Base-by-base conservation (phyloP, 2,888 invertebrate species). In the Tiliacea aurago region DNA sequence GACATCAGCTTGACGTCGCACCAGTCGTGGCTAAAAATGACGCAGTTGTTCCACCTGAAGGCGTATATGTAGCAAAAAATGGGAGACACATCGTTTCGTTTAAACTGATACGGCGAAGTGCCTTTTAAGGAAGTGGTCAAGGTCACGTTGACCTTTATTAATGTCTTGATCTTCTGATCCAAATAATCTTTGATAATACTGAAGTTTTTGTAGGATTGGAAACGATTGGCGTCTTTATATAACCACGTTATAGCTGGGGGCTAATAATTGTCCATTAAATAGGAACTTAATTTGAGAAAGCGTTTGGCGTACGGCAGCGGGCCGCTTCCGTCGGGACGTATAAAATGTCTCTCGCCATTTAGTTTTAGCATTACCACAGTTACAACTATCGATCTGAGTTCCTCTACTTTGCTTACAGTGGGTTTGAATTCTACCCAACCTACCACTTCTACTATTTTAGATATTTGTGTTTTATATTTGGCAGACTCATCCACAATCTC, bases 1-100 rank as follows among this genome's bases (percentile, higher is more conserved):
- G 95, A 95, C 94, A 86, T 75, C 85, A 80, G 90, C 79, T 81
- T 91, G 95, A 93, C 94, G 86, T 83, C 85, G 80, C 68, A 78
- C 77, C 73, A 77, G 82, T 86, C 80, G 81, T 86, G 86, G 90
- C 90, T 93, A 93, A 93, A 94, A 93, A 93, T 92, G 90, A 92
- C 90, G 88, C 86, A 87, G 86, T 86, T 86, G 86, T 84, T 87
- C 80, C 82, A 80, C 79, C 81, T 80, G 83, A 89, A 85, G 72
- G 89, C 84, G 79, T 81, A 81, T 78, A 68, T 80, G 78, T 84
- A 86, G 67, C 77, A 79, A 86, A 86, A 83, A 76, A 76, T 85
- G 77, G 77, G 72, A 79, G 70, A 86, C 76, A 80, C 69, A 73
- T 77, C 56, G 76, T 66, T 81, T 78, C 68, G 70, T 56, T 78